These are phyloP conservation scores for Sisyra terminalis DNA, from an alignment of 2,888 invertebrate species.

Conservation along the genomic window DNA sequence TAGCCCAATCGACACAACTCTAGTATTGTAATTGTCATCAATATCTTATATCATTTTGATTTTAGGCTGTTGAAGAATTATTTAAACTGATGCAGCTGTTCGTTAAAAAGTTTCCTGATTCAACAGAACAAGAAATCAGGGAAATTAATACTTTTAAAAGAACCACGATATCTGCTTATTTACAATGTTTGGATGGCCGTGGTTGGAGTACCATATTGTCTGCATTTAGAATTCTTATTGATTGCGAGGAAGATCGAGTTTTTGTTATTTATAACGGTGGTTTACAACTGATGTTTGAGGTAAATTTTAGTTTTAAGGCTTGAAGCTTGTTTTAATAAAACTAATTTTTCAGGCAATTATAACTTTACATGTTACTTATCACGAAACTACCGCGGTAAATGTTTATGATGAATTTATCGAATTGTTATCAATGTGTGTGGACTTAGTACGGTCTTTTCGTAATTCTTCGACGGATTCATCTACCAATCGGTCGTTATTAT, in stretches of 20 bases:
- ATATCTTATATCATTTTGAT: no score
- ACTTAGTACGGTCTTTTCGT: constrained; percentile 54
- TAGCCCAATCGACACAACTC: no score
- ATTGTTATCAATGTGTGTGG: constrained; percentile 59
- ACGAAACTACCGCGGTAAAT: constrained; percentile 82
- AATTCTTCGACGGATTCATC: constrained; percentile 50
- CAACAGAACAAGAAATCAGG: constrained; percentile 54
- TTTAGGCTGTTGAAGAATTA: constrained; percentile 73
- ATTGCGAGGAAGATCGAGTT: constrained; percentile 75
- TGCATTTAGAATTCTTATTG: constrained; percentile 74
- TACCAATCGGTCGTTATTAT: constrained; percentile 29
- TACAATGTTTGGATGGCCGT: constrained; percentile 76
- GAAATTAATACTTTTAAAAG: constrained; percentile 77
- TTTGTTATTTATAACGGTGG: constrained; percentile 85
- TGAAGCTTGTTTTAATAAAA: constrained; percentile 3
- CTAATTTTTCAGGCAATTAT: constrained; percentile 54
- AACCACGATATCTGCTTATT: constrained; percentile 73
- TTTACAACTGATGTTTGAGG: constrained; percentile 63
- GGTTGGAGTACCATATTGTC: constrained; percentile 91
- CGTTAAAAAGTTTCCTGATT: constrained; percentile 67
- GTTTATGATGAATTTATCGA: constrained; percentile 72
- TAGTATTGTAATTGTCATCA: no score
- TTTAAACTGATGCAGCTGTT: constrained; percentile 82
- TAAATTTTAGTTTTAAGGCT: constrained; percentile 17
- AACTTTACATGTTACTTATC: constrained; percentile 84